Evolutionary conservation across 2,113 vertebrate species (phyloP).

Genomic region (Silurus meridionalis): DNA sequence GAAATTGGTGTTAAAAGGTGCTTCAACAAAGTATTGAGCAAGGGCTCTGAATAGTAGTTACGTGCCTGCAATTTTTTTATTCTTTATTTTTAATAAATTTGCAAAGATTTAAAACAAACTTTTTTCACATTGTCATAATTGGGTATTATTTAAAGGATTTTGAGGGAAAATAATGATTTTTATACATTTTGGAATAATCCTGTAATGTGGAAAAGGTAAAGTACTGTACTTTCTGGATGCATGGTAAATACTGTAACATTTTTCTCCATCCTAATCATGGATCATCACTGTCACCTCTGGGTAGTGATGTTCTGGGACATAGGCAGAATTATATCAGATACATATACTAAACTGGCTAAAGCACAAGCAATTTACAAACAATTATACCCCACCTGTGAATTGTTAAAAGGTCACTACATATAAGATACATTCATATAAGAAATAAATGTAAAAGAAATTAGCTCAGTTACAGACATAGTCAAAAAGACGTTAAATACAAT

Average conservation of each 20-base stretch:
- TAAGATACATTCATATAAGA: neutral
- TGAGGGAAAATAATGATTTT: no score
- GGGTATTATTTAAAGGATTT: no score
- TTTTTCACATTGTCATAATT: no score
- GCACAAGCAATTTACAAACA: neutral
- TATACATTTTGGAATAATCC: no score
- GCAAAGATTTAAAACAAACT: no score
- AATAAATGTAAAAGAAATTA: neutral
- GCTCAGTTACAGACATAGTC: neutral
- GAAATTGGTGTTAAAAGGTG: no score
- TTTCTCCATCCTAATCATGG: neutral
- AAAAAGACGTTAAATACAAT: neutral
- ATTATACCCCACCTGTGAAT: neutral
- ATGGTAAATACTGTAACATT: neutral
- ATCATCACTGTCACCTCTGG: neutral
- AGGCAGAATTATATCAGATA: neutral
- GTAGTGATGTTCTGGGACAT: neutral
- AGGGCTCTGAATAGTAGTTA: no score
- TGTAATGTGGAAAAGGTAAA: no score
- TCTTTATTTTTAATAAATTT: no score
- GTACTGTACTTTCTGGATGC: no score
- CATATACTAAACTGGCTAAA: neutral
- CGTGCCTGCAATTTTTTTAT: no score
- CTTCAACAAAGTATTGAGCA: no score
- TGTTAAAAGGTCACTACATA: neutral